phyloP scores from a whole-genome alignment of 2,113 vertebrate genomes.

The Poeciliopsis occidentalis region DNA sequence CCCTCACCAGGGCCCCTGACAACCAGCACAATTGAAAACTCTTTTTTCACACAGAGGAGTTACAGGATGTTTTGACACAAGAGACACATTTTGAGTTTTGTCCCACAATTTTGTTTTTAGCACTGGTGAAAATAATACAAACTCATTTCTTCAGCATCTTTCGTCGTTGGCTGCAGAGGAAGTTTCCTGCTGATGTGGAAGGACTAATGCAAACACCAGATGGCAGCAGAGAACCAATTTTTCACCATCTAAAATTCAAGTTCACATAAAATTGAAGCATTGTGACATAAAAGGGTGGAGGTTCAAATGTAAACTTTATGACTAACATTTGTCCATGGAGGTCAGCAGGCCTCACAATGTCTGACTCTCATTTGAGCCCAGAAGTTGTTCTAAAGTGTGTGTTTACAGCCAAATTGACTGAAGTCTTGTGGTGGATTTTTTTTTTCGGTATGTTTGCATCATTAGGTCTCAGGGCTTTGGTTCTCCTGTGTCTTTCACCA shows the following conservation, averaged over 20 bases:
- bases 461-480: neutral
- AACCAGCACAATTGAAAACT: too few species aligned
- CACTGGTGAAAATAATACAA: too few species aligned
- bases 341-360: neutral
- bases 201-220: slow-evolving; percentile 29
- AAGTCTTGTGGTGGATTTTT: neutral
- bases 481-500: too few species aligned
- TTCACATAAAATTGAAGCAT: neutral
- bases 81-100: too few species aligned
- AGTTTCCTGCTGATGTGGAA: neutral
- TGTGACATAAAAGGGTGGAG: slow-evolving; percentile 1
- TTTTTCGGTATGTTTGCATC: slow-evolving; percentile 3
- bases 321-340: slow-evolving; percentile 15
- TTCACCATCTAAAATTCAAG: neutral
- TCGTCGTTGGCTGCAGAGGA: neutral
- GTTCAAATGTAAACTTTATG: slow-evolving; percentile 19
- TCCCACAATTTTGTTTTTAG: too few species aligned
- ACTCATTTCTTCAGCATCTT: too few species aligned
- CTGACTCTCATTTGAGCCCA: neutral
- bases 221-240: slow-evolving; percentile 31
- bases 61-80: too few species aligned
- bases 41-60: too few species aligned
- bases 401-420: neutral
- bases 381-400: neutral
- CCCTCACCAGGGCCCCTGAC: too few species aligned